Evolutionary conservation across 1,140 invertebrate genomes (phyloP), one percentile per base, ranked within the genome.

Genomic region (Microplitis demolitor): DNA sequence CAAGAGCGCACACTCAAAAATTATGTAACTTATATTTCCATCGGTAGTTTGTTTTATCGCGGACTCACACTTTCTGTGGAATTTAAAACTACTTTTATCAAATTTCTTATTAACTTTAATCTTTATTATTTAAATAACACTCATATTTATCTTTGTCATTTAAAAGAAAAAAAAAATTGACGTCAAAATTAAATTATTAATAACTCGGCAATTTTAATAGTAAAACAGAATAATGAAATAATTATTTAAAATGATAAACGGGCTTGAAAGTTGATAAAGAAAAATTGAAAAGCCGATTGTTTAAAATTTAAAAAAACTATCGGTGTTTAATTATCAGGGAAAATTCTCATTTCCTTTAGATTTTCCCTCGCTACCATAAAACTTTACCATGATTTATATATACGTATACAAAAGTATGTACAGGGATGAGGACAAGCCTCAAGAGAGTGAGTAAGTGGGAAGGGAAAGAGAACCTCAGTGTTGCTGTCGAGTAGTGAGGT

Each of bases 401-500:
- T 58, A 58, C 16, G 9, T 45, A 45, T 45, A 45, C 39, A 45
- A 45, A 45, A 11, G 39, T 45, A 45, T 45, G 39, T 11, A 58
- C 16, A 54, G n/a, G 24, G 8, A 24, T 24, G 24, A 31, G 1
- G 56, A 58, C 14, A 24, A 24, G 56, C 9, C 56, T 58, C 56
- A 3, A 9, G 56, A 24, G 56, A 58, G 56, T 58, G 24, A 58
- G 56, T 58, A 54, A 54, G 51, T 54, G 51, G 16, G 51, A 54
- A 24, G 39, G 39, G 39, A 45, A 24, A 31, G 56, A 58, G 56
- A 58, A 67, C 53, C 16, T 74, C 63, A 60, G 37, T 71, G 33
- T 66, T 54, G 35, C 69, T 34, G 69, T 34, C 60, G 67, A 63
- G 63, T 56, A 69, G 66, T 63, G 63, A 77, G 73, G 75, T 75